Evolutionary conservation across 2,888 invertebrate species (phyloP), one percentile per base, ranked within the genome.

Genomic region (Bimastos eiseni): DNA sequence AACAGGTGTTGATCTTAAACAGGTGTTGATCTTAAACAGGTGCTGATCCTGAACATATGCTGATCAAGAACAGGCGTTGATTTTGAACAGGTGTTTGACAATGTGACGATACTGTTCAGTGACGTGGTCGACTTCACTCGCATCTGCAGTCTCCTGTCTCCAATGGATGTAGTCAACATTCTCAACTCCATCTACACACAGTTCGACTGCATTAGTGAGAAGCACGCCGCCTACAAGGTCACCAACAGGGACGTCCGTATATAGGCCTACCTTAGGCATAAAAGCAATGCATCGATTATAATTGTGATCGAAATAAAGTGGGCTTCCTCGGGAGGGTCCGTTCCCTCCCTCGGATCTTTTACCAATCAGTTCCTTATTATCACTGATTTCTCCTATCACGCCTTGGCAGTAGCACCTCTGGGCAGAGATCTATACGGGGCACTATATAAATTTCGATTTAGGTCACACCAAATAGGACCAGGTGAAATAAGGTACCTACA

Each of bases 131-230:
- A 98, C 21, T 99, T 99, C 95, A 99, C 99, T 1, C 98, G 98
- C 95, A 99, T 99, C 94, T 99, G 99, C 95, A 98, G 98, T 93
- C 96, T 98, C 92, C 98, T 99, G 93, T 97, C 98, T 0, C 98
- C 99, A 0, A 98, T 99, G 98, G 98, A 98, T 94, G 99, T 99
- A 13, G 99, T 99, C 0, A 98, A 98, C 41, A 98, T 99, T 97
- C 96, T 99, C 88, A 99, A 99, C 95, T 97, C 97, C 41, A 98
- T 99, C 98, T 95, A 95, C 95, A 98, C 98, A n/a, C 97, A 98
- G 93, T 99, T 99, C 94, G 99, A 99, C 94, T 97, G 97, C 0
- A 96, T 99, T 8, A 98, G 98, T 0, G 98, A 98, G 94, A 96
- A 97, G 92, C 98, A 99, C 95, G 96, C 97, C 88, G 98, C 99